Evolutionary conservation across 2,888 invertebrate species (phyloP).

Genomic region (Drosophila maculinotata): DNA sequence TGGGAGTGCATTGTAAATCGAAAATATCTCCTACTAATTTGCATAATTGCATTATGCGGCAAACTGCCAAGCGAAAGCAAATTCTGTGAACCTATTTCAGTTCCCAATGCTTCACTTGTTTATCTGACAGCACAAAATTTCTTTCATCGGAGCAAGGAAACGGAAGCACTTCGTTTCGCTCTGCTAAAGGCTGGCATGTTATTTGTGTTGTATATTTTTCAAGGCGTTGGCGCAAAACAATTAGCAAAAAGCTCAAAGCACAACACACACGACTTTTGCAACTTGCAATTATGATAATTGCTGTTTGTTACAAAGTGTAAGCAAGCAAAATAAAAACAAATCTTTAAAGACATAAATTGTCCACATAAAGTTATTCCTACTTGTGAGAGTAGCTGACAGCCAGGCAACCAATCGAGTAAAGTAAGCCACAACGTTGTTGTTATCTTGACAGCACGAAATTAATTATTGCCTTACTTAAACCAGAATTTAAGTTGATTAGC

Average conservation of each 20-base stretch:
- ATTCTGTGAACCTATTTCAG: neutral
- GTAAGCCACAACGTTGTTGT: neutral
- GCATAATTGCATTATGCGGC: slow-evolving; percentile 37
- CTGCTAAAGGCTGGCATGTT: slow-evolving; percentile 26
- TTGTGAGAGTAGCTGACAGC: slow-evolving; percentile 12
- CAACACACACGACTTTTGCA: slow-evolving; percentile 1
- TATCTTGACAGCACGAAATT: slow-evolving; percentile 7
- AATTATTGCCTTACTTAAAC: slow-evolving; percentile 31
- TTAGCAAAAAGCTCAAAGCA: neutral
- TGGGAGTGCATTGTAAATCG: slow-evolving; percentile 2
- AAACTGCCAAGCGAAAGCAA: slow-evolving; percentile 1
- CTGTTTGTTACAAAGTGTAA: slow-evolving; percentile 31
- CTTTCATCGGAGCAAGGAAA: neutral
- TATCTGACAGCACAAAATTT: slow-evolving; percentile 8
- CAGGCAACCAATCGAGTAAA: too few species aligned
- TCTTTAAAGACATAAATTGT: too few species aligned
- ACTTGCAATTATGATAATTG: slow-evolving; percentile 56
- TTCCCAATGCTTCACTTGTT: neutral
- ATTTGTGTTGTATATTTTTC: slow-evolving; percentile 42
- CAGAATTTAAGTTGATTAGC: slow-evolving; percentile 39
- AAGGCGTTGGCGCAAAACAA: slow-evolving; percentile 3
- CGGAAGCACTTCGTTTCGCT: slow-evolving; percentile 27
- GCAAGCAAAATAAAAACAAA: neutral
- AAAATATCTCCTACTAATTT: slow-evolving; percentile 30
- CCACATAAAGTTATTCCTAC: slow-evolving; percentile 12